phyloP scores from a whole-genome alignment of 2,113 vertebrate genomes.

The Manacus vitellinus region DNA sequence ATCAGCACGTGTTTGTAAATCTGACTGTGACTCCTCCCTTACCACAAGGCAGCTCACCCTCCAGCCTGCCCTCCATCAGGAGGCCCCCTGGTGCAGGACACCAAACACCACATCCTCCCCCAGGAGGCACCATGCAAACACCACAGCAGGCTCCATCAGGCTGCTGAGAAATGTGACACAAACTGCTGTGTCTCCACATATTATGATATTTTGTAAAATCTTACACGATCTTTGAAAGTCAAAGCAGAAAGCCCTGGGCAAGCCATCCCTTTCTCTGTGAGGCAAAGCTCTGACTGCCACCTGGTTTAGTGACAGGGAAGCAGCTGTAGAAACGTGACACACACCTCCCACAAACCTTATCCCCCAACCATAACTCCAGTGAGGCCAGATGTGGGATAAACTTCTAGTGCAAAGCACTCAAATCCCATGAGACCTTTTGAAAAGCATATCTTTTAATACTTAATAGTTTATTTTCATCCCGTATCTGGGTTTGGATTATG shows the following conservation, averaged over 20 bases:
- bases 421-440: background rate
- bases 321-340: background rate
- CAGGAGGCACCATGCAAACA: background rate
- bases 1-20: background rate
- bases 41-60: background rate
- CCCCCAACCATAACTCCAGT: background rate
- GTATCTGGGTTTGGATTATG: background rate
- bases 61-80: background rate
- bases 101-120: background rate
- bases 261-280: background rate
- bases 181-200: accelerated
- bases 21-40: background rate
- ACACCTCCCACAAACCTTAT: background rate
- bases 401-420: background rate
- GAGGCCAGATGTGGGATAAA: background rate
- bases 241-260: background rate
- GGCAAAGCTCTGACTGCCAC: background rate
- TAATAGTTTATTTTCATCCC: background rate
- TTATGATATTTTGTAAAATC: background rate
- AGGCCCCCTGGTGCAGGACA: background rate
- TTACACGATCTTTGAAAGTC: background rate
- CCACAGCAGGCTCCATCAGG: background rate
- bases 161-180: background rate
- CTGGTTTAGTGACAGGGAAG: background rate
- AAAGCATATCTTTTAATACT: background rate